Conservation (phyloP, 2,113 vertebrate species). For the Tragelaphus strepsiceros region DNA sequence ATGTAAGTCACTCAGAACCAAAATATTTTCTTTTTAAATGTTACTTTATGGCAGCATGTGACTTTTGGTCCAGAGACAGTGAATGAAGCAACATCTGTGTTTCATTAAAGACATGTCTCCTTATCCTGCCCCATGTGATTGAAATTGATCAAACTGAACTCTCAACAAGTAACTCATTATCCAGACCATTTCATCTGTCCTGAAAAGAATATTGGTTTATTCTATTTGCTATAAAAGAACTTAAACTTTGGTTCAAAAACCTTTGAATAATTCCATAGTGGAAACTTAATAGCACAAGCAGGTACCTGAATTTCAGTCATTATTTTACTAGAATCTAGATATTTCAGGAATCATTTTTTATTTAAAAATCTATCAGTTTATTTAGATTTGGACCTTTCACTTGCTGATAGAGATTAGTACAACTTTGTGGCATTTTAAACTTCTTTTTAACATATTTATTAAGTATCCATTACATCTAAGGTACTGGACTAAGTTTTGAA, state of each 20-base stretch:
- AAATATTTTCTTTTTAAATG: conserved; percentile 39
- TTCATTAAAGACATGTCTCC: neutral
- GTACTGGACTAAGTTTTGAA: neutral
- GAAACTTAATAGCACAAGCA: neutral
- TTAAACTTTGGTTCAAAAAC: neutral
- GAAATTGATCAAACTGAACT: conserved; percentile 30
- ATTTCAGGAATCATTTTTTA: neutral
- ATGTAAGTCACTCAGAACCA: conserved; percentile 17
- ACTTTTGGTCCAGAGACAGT: conserved; percentile 55
- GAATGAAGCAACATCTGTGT: conserved; percentile 57
- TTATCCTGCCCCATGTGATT: neutral
- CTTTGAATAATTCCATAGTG: neutral
- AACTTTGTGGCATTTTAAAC: neutral
- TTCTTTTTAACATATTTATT: neutral
- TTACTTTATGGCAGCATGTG: conserved; percentile 38
- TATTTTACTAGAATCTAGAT: neutral
- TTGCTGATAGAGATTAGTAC: neutral
- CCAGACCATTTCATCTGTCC: neutral
- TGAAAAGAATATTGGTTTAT: neutral
- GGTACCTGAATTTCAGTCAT: neutral
- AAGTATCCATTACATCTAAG: neutral
- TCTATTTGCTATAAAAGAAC: neutral
- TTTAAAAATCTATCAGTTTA: neutral
- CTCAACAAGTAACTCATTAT: neutral
- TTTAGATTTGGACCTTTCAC: neutral